Evolutionary conservation across 2,113 vertebrate species (phyloP).

Genomic region (Campylomormyrus tamandua): DNA sequence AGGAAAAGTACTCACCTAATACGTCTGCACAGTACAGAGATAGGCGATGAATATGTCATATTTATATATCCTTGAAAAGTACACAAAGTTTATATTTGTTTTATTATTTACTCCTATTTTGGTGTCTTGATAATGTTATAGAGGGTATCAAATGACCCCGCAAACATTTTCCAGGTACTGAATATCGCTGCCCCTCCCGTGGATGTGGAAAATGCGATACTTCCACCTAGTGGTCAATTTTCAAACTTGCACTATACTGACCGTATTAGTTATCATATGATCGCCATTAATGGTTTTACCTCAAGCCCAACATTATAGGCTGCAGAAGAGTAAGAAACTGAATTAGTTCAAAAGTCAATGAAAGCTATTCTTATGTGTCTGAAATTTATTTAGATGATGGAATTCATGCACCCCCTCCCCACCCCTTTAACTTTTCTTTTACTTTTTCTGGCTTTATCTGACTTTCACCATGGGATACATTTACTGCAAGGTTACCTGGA

Average conservation of each 20-base stretch:
- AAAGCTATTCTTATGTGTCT: background rate
- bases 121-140: background rate
- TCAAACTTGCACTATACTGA: background rate
- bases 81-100: background rate
- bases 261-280: background rate
- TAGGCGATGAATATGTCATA: background rate
- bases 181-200: background rate
- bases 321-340: background rate
- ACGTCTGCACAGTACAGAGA: background rate
- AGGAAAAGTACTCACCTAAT: background rate
- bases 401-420: background rate
- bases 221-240: constrained; percentile 30
- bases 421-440: background rate
- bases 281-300: background rate
- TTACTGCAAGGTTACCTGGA: background rate
- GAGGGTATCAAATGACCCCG: background rate
- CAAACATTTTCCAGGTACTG: background rate
- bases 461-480: background rate
- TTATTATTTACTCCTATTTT: background rate
- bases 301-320: background rate
- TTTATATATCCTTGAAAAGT: background rate
- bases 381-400: background rate
- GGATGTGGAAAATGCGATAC: constrained; percentile 21
- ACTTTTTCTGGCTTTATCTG: background rate
- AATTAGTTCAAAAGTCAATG: background rate